These are phyloP conservation scores for Rhabdophis nuchalis DNA, from an alignment of 2,797 vertebrate genomes.

Conservation along the genomic window DNA sequence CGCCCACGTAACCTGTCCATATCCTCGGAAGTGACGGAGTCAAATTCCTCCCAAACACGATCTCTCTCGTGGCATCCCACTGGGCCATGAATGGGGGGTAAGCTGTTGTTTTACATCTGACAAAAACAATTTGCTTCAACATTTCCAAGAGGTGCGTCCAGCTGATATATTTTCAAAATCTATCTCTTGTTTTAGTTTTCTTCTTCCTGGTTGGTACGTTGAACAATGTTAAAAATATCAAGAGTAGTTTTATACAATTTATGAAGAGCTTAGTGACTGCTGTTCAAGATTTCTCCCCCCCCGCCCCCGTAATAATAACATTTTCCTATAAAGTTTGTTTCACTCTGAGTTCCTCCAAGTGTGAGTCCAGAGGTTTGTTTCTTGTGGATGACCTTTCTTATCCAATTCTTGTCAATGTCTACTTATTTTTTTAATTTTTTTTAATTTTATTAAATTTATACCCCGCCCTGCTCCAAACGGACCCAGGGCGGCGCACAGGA, in stretches of 20 bases:
- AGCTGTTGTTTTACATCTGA: conserved; percentile 39
- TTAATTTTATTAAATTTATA: too few species aligned
- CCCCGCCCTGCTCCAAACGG: too few species aligned
- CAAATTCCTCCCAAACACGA: too few species aligned
- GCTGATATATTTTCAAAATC: conserved; percentile 32
- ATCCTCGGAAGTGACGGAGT: too few species aligned
- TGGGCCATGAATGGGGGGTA: too few species aligned
- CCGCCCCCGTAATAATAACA: neutral
- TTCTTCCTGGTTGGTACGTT: conserved; percentile 11
- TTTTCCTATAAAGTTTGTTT: neutral
- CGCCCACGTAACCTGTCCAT: too few species aligned
- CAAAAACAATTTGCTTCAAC: conserved; percentile 48
- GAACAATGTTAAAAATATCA: neutral
- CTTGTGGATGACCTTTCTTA: neutral
- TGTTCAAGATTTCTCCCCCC: neutral
- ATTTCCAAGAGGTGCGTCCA: conserved; percentile 40
- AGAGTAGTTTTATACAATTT: neutral
- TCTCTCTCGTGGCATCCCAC: too few species aligned
- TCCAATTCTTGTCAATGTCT: neutral
- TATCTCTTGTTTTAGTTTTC: conserved; percentile 35
- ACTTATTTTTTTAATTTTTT: too few species aligned
- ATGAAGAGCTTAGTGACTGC: neutral
- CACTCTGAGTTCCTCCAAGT: neutral
- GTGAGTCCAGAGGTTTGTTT: neutral
- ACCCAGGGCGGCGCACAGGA: too few species aligned